Evolutionary conservation across 64 coral and sea anemone species (phyloP), one percentile per base, ranked within the genome.

Genomic region (Actinia tenebrosa): DNA sequence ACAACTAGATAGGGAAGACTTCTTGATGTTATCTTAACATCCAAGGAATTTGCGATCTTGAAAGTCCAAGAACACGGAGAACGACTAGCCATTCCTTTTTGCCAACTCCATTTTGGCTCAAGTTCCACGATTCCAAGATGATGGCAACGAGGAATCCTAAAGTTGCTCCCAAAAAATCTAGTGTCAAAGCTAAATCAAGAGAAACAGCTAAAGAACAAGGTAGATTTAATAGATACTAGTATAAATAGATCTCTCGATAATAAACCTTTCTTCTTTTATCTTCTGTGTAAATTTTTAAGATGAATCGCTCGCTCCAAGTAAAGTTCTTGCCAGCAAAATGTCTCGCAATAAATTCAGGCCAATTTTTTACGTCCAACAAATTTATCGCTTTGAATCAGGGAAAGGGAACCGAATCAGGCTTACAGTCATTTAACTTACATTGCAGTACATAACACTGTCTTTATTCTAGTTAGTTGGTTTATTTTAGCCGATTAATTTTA

Each of bases 101-200:
- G n/a, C 26, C 69, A 75, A 75, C 26, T 75, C 27, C 11, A 75
- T 15, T 75, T 75, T 42, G 69, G 23, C 25, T 25, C 23, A 75
- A 75, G 27, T 75, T 42, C 66, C 69, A 3, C 69, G 69, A 60
- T 44, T 53, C 58, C 86, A 94, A 94, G 72, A 90, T 94, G 89
- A 91, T 94, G 93, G 89, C 93, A 58, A 90, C 93, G 53, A 78
- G 93, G 78, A 94, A 94, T 47, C 89, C 93, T 10, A 94, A 94
- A 83, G 85, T 94, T 63, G 42, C 55, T 10, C 93, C 93, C 3
- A 90, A 89, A 26, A 87, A 90, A 60, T 75, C 69, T 15, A 68
- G 64, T 68, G n/a, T 22, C 22, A 87, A 89, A 82, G 77, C 93
- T 56, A 89, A 91, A 53, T 78, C 78, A 13, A 66, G 78, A 77